A percentile compares a stretch with the other conserved stretches of the same genome.
Conservation (phyloP, 2,888 invertebrate species). For the Oscheius sp. region DNA sequence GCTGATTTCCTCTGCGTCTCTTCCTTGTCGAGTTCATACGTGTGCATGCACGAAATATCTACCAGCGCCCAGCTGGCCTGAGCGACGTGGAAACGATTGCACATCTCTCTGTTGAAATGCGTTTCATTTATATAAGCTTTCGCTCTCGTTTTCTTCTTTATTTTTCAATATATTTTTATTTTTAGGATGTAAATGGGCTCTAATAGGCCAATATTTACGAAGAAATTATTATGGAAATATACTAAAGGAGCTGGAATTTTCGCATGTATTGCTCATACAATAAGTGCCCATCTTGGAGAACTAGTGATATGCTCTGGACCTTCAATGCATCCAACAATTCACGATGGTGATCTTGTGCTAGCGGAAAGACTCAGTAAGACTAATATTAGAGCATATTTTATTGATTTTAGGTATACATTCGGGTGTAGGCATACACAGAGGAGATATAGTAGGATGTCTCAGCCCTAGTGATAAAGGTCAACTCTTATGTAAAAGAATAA, state of each 20-base stretch:
- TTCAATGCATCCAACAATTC: constrained; percentile 66
- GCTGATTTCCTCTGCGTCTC: constrained; percentile 13
- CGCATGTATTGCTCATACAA: constrained; percentile 46
- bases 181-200: constrained; percentile 12
- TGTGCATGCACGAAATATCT: not conserved
- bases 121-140: not conserved
- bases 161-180: not conserved
- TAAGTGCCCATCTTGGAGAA: constrained; percentile 54
- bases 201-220: not conserved
- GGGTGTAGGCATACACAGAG: constrained; percentile 38
- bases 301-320: constrained; percentile 58
- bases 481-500: constrained; percentile 54
- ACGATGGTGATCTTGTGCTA: constrained; percentile 63
- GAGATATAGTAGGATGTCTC: constrained; percentile 63
- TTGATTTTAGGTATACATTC: constrained; percentile 19
- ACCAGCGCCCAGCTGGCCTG: not conserved
- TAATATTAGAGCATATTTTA: not conserved
- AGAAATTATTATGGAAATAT: constrained; percentile 22
- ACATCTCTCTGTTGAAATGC: too few relatives aligned
- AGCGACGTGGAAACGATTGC: not conserved
- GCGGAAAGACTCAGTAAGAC: constrained; percentile 57
- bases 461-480: constrained; percentile 57
- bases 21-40: not conserved
- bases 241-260: constrained; percentile 44
- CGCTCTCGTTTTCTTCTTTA: not conserved